Evolutionary conservation across 2,113 vertebrate species (phyloP).

Genomic region (Eubucco bourcierii): DNA sequence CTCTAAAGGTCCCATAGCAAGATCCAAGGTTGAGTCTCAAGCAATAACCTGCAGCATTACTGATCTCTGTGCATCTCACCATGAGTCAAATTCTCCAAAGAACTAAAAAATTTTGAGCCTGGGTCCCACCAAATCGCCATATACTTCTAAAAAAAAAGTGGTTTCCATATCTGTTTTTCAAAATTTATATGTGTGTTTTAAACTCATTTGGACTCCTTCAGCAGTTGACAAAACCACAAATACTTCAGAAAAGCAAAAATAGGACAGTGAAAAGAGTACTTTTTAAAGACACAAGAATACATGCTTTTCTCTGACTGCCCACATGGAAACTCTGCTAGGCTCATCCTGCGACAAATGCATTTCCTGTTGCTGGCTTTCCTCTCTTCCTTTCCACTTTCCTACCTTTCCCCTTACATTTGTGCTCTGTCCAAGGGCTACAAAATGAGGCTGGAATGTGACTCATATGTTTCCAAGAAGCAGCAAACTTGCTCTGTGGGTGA

Average conservation of each 20-base stretch:
- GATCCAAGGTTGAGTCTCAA: background rate
- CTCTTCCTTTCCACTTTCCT: background rate
- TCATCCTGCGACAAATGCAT: background rate
- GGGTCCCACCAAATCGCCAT: background rate
- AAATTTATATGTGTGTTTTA: background rate
- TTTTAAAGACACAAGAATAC: background rate
- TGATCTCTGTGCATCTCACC: background rate
- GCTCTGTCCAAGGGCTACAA: background rate
- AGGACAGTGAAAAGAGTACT: background rate
- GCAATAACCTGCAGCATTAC: background rate
- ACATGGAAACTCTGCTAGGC: background rate
- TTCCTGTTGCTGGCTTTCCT: constrained; percentile 22
- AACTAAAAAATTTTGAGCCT: background rate
- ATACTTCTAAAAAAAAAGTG: background rate
- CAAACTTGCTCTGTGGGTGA: background rate
- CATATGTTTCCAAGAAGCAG: constrained; percentile 24
- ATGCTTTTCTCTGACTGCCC: background rate
- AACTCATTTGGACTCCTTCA: background rate
- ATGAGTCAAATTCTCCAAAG: background rate
- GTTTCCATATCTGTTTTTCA: background rate
- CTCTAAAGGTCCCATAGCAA: background rate
- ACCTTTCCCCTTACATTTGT: background rate
- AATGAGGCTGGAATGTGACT: constrained; percentile 13
- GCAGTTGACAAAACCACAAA: background rate
- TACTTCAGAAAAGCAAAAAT: background rate